Evolutionary conservation across 2,113 vertebrate species (phyloP), one percentile per base, ranked within the genome.

Genomic region (Myotis davidii): DNA sequence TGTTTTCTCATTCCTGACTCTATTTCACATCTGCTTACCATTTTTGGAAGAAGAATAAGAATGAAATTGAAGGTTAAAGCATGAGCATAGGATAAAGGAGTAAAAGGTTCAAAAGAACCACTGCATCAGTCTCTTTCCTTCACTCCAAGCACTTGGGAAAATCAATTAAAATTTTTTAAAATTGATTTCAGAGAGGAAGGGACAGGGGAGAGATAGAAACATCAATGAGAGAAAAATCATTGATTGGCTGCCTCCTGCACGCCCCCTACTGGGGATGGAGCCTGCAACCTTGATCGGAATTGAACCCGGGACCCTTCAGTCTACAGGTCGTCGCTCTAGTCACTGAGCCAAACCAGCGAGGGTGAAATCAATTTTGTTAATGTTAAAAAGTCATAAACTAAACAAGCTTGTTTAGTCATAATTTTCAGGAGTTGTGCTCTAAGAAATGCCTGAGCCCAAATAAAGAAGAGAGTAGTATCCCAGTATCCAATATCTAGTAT

Each of bases 11-110:
- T 56, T 82, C 20, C 72, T 91, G 48, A 79, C 29, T 91, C 12
- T 85, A 86, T 93, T 94, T 95, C 48, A 85, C 8, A 94, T 84
- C 79, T 94, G 45, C 85, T 90, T 77, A 88, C 13, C 64, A 76
- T 74, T 52, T 90, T 64, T 85, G 39, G 61, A 74, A 96, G 79
- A 48, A 96, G 54, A 61, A 50, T 87, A 92, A 85, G 20, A 95
- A 86, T 39, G 81, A 42, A 94, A 88, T n/a, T 65, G 50, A 95
- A 77, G 18, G n/a, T 52, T 76, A 85, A 91, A 92, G 20, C 21
- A 67, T 37, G 82, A 95, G 61, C 9, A 73, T 70, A 90, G 37
- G 27, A 27, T 34, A 69, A 73, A 94, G 52, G 37, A 89, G 16
- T 56, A 94, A 92, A 90, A n/a, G 20, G 23, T 74, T 92, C 25